These are phyloP conservation scores for Diglossa cyanea DNA, from an alignment of 2,797 vertebrate species.

Conservation along the genomic window DNA sequence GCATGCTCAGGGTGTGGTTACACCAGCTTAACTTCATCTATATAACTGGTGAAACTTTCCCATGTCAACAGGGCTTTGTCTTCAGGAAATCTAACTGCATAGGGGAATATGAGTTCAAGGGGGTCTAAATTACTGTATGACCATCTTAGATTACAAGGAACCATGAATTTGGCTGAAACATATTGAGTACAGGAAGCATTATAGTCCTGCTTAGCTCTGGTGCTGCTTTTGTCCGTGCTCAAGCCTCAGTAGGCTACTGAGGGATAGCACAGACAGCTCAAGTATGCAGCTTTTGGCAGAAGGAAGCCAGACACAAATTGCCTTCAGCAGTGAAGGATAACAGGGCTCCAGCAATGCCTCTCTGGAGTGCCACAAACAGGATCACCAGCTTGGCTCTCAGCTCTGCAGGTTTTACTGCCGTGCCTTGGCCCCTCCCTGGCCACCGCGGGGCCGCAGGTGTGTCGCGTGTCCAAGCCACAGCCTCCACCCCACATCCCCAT, in stretches of 20 bases:
- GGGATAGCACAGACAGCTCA: slow-evolving; percentile 27
- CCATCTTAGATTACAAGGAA: slow-evolving; percentile 51
- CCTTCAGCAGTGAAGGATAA: slow-evolving; percentile 14
- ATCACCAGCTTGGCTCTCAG: neutral
- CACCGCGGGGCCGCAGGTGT: rapidly evolving
- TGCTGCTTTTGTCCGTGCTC: slow-evolving; percentile 25
- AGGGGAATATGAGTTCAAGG: slow-evolving; percentile 46
- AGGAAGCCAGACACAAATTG: slow-evolving; percentile 27
- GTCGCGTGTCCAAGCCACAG: neutral
- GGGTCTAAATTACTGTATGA: slow-evolving; percentile 45
- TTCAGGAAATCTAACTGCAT: slow-evolving; percentile 55
- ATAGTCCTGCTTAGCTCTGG: slow-evolving; percentile 35
- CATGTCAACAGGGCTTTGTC: slow-evolving; percentile 58
- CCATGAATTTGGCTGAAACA: slow-evolving; percentile 39
- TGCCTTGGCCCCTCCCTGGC: neutral
- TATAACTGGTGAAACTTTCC: slow-evolving; percentile 14
- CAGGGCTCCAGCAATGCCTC: slow-evolving; percentile 14
- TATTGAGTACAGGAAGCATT: slow-evolving; percentile 37
- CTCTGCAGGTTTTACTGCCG: neutral
- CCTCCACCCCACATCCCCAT: neutral
- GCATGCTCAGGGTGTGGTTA: neutral
- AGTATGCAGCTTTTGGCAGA: slow-evolving; percentile 37
- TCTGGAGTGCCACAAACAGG: slow-evolving; percentile 46
- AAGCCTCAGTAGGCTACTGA: neutral
- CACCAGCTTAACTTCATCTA: neutral